These are phyloP conservation scores for Cynocephalus volans DNA, from an alignment of 2,113 vertebrate genomes.

Conservation along the genomic window DNA sequence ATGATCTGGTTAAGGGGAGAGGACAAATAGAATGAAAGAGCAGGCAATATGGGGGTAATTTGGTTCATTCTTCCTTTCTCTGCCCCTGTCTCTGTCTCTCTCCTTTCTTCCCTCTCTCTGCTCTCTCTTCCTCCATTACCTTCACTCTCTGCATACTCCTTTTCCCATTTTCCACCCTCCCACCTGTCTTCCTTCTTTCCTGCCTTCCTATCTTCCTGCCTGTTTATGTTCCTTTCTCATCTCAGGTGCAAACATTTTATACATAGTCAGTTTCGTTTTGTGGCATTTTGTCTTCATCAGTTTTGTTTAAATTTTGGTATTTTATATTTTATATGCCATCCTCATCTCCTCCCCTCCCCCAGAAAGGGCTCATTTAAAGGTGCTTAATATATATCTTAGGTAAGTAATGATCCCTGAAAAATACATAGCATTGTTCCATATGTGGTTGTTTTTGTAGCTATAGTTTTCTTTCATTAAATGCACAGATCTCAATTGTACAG, in stretches of 20 bases:
- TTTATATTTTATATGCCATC: neutral
- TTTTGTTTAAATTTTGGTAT: neutral
- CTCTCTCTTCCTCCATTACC: no score
- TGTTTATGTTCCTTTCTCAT: neutral
- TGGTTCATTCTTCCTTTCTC: neutral
- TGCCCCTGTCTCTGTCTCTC: no score
- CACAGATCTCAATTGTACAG: neutral
- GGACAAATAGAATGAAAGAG: neutral
- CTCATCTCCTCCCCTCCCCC: neutral
- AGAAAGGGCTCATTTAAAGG: neutral
- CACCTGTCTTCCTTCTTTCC: no score
- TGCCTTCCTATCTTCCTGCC: neutral
- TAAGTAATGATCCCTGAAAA: neutral
- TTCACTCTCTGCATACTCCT: no score
- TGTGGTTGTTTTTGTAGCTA: neutral
- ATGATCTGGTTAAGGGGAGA: neutral
- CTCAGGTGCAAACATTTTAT: neutral
- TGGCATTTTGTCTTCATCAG: neutral
- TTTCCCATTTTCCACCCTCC: neutral
- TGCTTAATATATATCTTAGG: neutral
- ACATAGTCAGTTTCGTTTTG: neutral
- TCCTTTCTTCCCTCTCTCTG: no score
- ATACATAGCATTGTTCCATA: neutral
- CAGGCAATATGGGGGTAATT: no score
- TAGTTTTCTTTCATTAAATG: neutral